phyloP scores from a whole-genome alignment of 2,888 invertebrate genomes.

The Keiferia lycopersicella region DNA sequence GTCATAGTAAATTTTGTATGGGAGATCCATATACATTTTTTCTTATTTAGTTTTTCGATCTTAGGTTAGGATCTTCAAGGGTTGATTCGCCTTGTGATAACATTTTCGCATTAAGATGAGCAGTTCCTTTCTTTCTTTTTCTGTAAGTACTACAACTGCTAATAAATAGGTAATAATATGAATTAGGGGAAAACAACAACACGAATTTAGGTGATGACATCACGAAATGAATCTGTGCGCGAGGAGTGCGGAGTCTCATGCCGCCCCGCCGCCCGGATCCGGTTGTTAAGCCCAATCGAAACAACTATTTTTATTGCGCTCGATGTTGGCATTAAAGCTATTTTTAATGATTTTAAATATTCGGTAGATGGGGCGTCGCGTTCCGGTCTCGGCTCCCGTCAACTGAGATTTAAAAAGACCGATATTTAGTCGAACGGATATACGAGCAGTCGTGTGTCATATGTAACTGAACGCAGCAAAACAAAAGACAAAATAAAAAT shows the following conservation, averaged over 20 bases:
- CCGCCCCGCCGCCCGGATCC: slow-evolving; percentile 72
- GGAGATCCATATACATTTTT: too few relatives aligned
- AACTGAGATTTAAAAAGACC: slow-evolving; percentile 27
- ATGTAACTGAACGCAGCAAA: neutral
- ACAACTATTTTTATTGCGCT: slow-evolving; percentile 73
- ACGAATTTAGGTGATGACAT: slow-evolving; percentile 64
- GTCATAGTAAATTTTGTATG: too few relatives aligned
- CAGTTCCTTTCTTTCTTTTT: too few relatives aligned
- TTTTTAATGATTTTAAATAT: slow-evolving; percentile 48
- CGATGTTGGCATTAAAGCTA: slow-evolving; percentile 58
- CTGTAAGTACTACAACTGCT: too few relatives aligned
- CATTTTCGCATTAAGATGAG: too few relatives aligned
- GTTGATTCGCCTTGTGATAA: too few relatives aligned
- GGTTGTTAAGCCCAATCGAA: slow-evolving; percentile 70
- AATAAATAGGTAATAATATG: neutral
- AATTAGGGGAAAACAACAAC: neutral
- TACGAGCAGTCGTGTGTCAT: neutral
- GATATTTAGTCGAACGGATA: neutral
- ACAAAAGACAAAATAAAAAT: too few relatives aligned
- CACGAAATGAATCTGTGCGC: slow-evolving; percentile 68
- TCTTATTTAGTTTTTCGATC: too few relatives aligned
- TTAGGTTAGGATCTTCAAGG: too few relatives aligned
- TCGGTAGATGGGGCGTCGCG: slow-evolving; percentile 33
- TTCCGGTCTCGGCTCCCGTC: slow-evolving; percentile 8
- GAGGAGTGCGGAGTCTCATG: slow-evolving; percentile 50